phyloP scores from a whole-genome alignment of 2,797 vertebrate genomes.

The Muraenolepis orangiensis region DNA sequence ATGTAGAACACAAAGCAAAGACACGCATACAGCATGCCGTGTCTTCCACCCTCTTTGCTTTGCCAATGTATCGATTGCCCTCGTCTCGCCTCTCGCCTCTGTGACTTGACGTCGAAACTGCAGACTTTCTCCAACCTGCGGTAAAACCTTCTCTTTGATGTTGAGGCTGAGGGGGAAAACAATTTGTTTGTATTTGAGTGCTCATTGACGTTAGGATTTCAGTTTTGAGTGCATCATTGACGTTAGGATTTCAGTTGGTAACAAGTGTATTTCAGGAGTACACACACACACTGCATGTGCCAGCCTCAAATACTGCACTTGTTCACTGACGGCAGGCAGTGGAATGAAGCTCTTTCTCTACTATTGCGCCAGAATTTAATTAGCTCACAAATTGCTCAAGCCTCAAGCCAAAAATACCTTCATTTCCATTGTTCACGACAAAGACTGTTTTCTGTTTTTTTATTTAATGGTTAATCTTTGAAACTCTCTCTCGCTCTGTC shows the following conservation, averaged over 20 bases:
- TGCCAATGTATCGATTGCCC: neutral
- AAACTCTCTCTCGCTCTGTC: neutral
- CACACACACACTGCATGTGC: neutral
- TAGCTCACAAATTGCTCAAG: neutral
- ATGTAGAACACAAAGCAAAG: neutral
- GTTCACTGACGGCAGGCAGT: neutral
- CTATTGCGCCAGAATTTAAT: neutral
- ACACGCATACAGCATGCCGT: neutral
- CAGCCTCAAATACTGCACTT: neutral
- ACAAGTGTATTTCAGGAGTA: neutral
- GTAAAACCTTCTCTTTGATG: neutral
- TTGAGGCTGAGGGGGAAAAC: neutral
- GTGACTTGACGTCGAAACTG: no score
- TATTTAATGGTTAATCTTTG: neutral
- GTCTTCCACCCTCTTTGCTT: neutral
- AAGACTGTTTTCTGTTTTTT: neutral
- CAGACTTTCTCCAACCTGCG: neutral
- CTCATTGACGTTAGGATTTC: neutral
- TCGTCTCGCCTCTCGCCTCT: neutral
- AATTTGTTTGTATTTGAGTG: no score
- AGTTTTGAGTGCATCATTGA: neutral
- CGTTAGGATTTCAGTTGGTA: neutral
- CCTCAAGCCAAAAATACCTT: neutral
- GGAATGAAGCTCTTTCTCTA: neutral
- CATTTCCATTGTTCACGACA: neutral